Base-by-base conservation (phyloP, 2,797 vertebrate genomes). In the Rhodeus uyekii region DNA sequence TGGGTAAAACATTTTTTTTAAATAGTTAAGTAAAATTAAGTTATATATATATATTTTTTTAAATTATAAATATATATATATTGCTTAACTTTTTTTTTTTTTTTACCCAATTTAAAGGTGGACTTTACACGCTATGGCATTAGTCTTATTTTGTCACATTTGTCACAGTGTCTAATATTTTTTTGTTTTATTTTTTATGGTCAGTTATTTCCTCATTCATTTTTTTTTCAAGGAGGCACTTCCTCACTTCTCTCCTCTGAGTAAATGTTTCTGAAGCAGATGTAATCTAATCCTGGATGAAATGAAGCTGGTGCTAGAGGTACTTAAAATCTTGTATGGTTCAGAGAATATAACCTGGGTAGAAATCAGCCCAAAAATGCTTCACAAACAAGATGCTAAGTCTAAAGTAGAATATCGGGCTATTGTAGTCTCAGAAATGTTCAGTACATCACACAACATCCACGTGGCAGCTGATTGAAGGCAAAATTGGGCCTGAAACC, bases 401-500 rank as follows among this genome's bases (percentile, higher is more conserved):
- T 79, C 18, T 79, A 29, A 44, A 29, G 64, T 34, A 58, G 19
- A 19, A 60, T 27, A 71, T 60, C 44, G 8, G 22, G 22, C 67
- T 48, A 46, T 80, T 61, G 53, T 58, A 46, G 53, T 48, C 39
- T 80, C 19, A 68, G 42, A 44, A 34, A 48, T 13, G 2, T 73
- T 50, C 29, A 38, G 71, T 76, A 75, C 32, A 36, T 61, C 34
- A 75, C 7, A 24, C 36, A 71, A 58, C 5, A 16, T 19, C 13
- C 46, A 64, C 34, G 38, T 27, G 0, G 38, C 76, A 68, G 16
- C 78, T 46, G 36, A 75, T 2, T 27, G 46, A 82, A 44, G 50
- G 64, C 39, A 32, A 48, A 55, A 82, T 60, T 67, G 55, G 67
- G 83, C 71, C 48, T 83, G 38, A 67, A 83, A 83, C 80, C 65